Conservation (phyloP, 1,140 invertebrate species). For the Amyelois transitella region DNA sequence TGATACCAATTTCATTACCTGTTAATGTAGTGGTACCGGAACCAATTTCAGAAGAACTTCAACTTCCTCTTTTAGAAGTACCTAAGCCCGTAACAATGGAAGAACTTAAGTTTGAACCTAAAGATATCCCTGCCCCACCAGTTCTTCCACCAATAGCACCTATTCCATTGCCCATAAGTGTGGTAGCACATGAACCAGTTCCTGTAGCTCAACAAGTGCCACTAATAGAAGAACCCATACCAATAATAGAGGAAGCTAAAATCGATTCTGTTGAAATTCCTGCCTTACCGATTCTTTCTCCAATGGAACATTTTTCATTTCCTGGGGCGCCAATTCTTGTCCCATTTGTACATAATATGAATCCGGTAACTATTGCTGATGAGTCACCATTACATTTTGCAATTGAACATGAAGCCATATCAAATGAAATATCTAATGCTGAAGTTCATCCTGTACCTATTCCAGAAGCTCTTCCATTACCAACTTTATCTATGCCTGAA, state of each 20-base stretch:
- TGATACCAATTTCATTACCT: not conserved
- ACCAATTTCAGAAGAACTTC: not conserved
- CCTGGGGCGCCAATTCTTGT: no score
- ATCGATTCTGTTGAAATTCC: no score
- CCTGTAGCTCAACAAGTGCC: no score
- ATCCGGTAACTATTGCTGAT: no score
- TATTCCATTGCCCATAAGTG: not conserved
- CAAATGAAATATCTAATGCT: not conserved
- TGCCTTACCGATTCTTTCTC: no score
- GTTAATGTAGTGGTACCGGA: not conserved
- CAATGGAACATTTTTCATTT: no score
- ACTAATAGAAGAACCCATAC: no score
- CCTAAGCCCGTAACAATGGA: not conserved
- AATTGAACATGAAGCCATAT: not conserved
- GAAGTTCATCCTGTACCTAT: not conserved
- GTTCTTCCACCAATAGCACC: not conserved
- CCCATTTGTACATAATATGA: no score
- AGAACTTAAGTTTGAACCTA: not conserved
- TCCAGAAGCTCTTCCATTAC: conserved; percentile 3
- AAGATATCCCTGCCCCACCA: conserved; percentile 4
- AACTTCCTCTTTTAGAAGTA: not conserved
- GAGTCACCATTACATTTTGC: no score
- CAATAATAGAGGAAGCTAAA: no score
- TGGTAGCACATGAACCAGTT: no score
- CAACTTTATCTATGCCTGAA: not conserved